A percentile compares a stretch with the other conserved stretches of the same genome.
phyloP scores from a whole-genome alignment of 2,113 vertebrate genomes.

The Carassius carassius region DNA sequence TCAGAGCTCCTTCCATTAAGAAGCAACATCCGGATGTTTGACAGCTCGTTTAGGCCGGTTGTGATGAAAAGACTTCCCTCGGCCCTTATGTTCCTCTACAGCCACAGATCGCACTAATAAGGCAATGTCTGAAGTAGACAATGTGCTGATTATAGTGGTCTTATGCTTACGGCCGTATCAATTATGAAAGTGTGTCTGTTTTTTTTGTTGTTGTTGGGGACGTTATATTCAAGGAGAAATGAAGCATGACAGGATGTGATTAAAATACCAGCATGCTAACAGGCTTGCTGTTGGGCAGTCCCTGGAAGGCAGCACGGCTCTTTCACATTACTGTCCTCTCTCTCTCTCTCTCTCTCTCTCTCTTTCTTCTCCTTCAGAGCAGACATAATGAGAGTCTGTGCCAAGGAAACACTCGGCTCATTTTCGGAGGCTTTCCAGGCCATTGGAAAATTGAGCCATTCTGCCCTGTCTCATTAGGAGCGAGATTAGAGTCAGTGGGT shows the following conservation, averaged over 20 bases:
- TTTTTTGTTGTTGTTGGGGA: slow-evolving; percentile 22
- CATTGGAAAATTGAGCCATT: slow-evolving; percentile 57
- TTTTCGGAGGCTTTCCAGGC: slow-evolving; percentile 56
- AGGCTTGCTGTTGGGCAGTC: slow-evolving; percentile 44
- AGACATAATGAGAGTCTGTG: slow-evolving; percentile 56
- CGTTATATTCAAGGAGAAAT: slow-evolving; percentile 52
- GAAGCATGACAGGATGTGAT: slow-evolving; percentile 58
- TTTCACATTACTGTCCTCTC: slow-evolving; percentile 42
- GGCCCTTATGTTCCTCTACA: slow-evolving; percentile 43
- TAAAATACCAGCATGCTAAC: slow-evolving; percentile 70
- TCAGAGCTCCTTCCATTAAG: background rate
- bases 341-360: slow-evolving; percentile 29
- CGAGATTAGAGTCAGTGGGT: slow-evolving; percentile 56
- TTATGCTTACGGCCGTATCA: slow-evolving; percentile 29
- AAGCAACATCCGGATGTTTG: background rate
- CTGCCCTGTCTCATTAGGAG: slow-evolving; percentile 55
- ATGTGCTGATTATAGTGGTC: slow-evolving; percentile 51
- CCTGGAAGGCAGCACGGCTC: slow-evolving; percentile 41
- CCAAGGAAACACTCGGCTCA: slow-evolving; percentile 54
- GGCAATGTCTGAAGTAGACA: slow-evolving; percentile 32
- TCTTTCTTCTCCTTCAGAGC: slow-evolving; percentile 29
- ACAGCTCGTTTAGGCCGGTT: slow-evolving; percentile 3
- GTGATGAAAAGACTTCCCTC: slow-evolving; percentile 20
- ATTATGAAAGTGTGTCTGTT: slow-evolving; percentile 48
- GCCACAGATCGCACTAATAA: slow-evolving; percentile 42